These are phyloP conservation scores for Lasiurus borealis DNA, from an alignment of 2,113 vertebrate species.

Conservation along the genomic window DNA sequence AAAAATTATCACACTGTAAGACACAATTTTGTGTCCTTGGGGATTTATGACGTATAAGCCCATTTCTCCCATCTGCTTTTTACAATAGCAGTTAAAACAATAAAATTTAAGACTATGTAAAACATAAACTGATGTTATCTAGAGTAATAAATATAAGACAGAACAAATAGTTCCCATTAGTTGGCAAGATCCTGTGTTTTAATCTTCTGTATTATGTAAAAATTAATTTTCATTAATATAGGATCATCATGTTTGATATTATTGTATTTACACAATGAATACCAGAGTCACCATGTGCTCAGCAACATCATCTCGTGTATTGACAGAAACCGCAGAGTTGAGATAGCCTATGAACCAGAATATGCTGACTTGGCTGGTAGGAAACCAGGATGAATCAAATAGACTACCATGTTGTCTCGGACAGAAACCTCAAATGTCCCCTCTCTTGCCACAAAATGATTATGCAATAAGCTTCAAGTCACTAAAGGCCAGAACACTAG, in stretches of 20 bases:
- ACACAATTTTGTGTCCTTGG: conserved; percentile 13
- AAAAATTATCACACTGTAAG: not conserved
- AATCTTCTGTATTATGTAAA: not conserved
- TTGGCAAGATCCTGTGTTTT: not conserved
- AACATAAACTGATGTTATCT: not conserved
- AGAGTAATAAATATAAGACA: conserved; percentile 3
- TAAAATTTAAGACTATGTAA: conserved; percentile 1
- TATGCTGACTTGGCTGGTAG: conserved; percentile 52
- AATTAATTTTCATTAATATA: not conserved
- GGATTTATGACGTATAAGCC: not conserved
- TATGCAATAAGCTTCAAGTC: not conserved
- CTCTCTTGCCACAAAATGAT: conserved; percentile 37
- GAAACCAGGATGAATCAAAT: conserved; percentile 56
- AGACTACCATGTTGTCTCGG: conserved; percentile 26
- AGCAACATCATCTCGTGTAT: not conserved
- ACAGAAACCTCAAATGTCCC: conserved; percentile 48
- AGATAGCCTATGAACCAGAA: conserved; percentile 45
- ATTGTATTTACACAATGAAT: conserved; percentile 43
- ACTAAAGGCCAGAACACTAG: not conserved
- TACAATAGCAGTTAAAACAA: not conserved
- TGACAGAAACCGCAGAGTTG: conserved; percentile 49
- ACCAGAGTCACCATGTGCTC: not conserved
- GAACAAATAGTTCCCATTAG: not conserved
- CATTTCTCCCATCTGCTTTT: not conserved
- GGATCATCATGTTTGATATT: conserved; percentile 62